Conservation (phyloP, 2,888 invertebrate genomes). For the Heliconius charithonia region DNA sequence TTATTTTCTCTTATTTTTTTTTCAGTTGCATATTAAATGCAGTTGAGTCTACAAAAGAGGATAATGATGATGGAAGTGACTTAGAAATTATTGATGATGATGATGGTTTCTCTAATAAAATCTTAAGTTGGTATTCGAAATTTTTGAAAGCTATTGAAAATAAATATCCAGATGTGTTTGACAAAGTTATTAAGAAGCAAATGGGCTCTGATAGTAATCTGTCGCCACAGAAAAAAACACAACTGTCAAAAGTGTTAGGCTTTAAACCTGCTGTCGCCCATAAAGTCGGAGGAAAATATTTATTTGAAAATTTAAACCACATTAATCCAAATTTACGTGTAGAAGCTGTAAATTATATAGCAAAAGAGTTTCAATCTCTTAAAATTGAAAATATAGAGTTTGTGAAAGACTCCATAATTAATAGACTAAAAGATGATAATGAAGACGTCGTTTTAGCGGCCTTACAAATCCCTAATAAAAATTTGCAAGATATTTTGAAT, state of each 20-base stretch:
- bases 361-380: slow-evolving; percentile 78
- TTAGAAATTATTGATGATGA: slow-evolving; percentile 76
- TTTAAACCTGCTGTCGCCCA: slow-evolving; percentile 83
- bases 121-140: slow-evolving; percentile 80
- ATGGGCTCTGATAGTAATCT: slow-evolving; percentile 68
- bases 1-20: slow-evolving; percentile 41
- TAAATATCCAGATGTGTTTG: slow-evolving; percentile 89
- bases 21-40: slow-evolving; percentile 79
- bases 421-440: slow-evolving; percentile 87
- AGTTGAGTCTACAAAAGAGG: slow-evolving; percentile 55
- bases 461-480: slow-evolving; percentile 72
- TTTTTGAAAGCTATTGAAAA: slow-evolving; percentile 86
- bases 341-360: slow-evolving; percentile 86
- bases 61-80: slow-evolving; percentile 70
- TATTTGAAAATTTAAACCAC: slow-evolving; percentile 90
- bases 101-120: slow-evolving; percentile 63
- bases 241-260: slow-evolving; percentile 75
- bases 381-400: slow-evolving; percentile 83
- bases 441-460: slow-evolving; percentile 84
- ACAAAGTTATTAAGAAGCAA: slow-evolving; percentile 85
- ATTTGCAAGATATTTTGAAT: slow-evolving; percentile 72
- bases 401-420: slow-evolving; percentile 85
- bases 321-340: slow-evolving; percentile 86
- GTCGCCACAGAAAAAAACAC: slow-evolving; percentile 59
- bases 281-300: slow-evolving; percentile 77